Evolutionary conservation across 2,888 invertebrate species (phyloP), one percentile per base, ranked within the genome.

Genomic region (Leptinotarsa tumamoca): DNA sequence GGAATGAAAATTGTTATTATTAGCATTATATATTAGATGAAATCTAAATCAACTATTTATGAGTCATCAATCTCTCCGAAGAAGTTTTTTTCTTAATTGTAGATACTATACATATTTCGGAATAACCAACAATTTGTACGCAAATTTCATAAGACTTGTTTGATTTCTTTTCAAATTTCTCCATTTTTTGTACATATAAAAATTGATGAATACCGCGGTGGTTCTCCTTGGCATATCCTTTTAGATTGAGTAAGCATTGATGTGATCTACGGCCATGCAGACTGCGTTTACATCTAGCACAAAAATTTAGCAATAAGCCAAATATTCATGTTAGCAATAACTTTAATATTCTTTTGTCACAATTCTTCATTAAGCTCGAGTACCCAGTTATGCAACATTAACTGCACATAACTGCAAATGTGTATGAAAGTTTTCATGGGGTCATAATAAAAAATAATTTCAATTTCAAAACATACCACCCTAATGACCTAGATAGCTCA

Each of bases 141-240:
- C 10, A 13, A 2, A 43, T 43, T 43, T 43, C 10, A 43, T 43
- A 10, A 33, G 33, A 33, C 2, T 33, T 33, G 43, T 43, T 43
- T 3, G 43, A 10, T 43, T 43, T 43, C 43, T 43, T 10, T 43
- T 43, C 43, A 43, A 43, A 43, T 43, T 43, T 13, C 43, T 43
- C 3, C 7, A 43, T 43, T 43, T 43, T 10, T 3, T 43, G 10
- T 2, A 43, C 10, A 43, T 13, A 43, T 43, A 43, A 43, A 13
- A 5, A 13, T 54, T 54, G 54, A 54, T 4, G 18, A 13, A 18
- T 7, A 54, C 1, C 3, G 52, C 5, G 23, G 21, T 27, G 23
- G 27, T 61, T 15, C 27, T 61, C 61, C 61, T 61, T 61, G 61
- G 61, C 61, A 27, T 61, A 61, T 7, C 43, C 43, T 43, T 43